phyloP scores from a whole-genome alignment of 2,113 vertebrate genomes.

The Puffinus mauretanicus region DNA sequence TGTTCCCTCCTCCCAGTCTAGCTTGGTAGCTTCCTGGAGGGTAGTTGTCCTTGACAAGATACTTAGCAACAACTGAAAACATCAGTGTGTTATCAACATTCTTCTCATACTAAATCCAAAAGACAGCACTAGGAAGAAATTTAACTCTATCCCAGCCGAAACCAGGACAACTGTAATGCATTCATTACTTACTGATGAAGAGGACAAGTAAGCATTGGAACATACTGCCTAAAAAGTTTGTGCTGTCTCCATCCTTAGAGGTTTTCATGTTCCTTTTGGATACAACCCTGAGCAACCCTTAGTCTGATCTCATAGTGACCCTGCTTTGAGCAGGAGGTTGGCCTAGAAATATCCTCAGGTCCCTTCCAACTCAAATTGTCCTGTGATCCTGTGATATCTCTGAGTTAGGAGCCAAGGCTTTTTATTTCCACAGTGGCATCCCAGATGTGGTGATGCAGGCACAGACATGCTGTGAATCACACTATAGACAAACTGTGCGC shows the following conservation, averaged over 20 bases:
- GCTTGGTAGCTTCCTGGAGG: too few relatives aligned
- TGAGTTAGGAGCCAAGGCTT: background rate
- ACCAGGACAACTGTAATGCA: too few relatives aligned
- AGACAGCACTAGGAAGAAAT: too few relatives aligned
- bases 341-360: background rate
- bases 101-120: too few relatives aligned
- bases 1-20: too few relatives aligned
- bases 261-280: background rate
- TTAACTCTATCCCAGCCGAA: too few relatives aligned
- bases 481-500: background rate
- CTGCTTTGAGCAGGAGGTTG: background rate
- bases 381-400: rapidly evolving
- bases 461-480: background rate
- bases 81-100: too few relatives aligned
- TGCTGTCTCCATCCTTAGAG: background rate
- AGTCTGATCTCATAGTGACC: background rate
- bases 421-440: background rate
- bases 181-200: background rate
- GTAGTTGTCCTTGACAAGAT: too few relatives aligned
- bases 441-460: background rate
- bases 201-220: background rate
- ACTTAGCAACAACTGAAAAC: too few relatives aligned
- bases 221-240: background rate
- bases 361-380: background rate
- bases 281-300: background rate